A percentile compares a stretch with the other conserved stretches of the same genome.
phyloP scores from a whole-genome alignment of 2,113 vertebrate genomes.

The Genyomyrus donnyi region DNA sequence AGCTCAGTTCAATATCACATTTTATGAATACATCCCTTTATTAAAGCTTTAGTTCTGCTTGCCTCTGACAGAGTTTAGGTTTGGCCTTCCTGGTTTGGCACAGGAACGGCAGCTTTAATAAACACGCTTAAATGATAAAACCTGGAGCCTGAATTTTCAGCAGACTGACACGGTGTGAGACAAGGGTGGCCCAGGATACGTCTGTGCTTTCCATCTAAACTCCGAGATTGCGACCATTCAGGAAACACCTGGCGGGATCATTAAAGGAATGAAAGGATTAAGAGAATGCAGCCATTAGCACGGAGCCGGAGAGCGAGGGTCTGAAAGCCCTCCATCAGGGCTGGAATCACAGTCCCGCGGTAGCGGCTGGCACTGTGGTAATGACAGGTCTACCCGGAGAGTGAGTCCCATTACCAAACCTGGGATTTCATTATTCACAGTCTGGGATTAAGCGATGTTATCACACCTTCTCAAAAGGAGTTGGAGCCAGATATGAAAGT shows the following conservation, averaged over 20 bases:
- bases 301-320: background rate
- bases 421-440: slow-evolving; percentile 38
- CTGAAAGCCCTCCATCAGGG: slow-evolving; percentile 22
- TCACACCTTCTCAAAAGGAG: slow-evolving; percentile 29
- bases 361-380: background rate
- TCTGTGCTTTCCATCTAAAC: slow-evolving; percentile 17
- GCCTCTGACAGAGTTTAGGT: background rate
- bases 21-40: background rate
- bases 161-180: background rate
- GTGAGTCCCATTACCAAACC: slow-evolving; percentile 33
- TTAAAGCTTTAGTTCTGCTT: background rate
- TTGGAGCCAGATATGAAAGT: slow-evolving; percentile 24
- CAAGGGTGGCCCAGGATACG: slow-evolving; percentile 24
- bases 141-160: background rate
- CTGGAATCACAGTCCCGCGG: background rate
- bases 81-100: background rate
- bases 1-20: background rate
- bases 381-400: slow-evolving; percentile 1
- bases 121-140: background rate
- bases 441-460: slow-evolving; percentile 40
- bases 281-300: background rate
- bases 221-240: background rate
- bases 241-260: slow-evolving; percentile 20
- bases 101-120: background rate
- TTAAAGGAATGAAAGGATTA: slow-evolving; percentile 26